Conservation (phyloP, 2,113 vertebrate species). For the Cyanoderma ruficeps region DNA sequence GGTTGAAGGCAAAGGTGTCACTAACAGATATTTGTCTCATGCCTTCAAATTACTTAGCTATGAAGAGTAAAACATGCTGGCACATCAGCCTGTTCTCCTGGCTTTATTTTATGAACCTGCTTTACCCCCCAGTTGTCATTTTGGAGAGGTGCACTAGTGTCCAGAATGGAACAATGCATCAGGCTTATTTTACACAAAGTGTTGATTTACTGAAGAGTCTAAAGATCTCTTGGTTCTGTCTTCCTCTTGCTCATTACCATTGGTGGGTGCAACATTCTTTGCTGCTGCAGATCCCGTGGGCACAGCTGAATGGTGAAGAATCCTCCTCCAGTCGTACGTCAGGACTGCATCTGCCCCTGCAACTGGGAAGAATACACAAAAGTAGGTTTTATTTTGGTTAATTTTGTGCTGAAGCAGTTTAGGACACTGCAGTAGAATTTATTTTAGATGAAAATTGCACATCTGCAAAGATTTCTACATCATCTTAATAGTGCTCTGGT, state of each 20-base stretch:
- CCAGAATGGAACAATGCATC: background rate
- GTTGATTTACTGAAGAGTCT: background rate
- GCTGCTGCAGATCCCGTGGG: background rate
- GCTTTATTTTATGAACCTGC: background rate
- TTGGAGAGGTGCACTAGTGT: background rate
- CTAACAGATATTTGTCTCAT: background rate
- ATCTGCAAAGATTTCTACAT: constrained; percentile 11
- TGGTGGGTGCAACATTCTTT: background rate
- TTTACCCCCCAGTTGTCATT: background rate
- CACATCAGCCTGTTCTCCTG: background rate
- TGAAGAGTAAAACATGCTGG: background rate
- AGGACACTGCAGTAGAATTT: background rate
- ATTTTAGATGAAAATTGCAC: constrained; percentile 33
- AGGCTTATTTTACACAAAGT: background rate
- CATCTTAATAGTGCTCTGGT: background rate
- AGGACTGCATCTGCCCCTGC: background rate
- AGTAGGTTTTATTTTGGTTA: background rate
- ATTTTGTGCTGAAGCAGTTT: constrained; percentile 1
- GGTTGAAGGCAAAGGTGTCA: background rate
- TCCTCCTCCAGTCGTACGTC: background rate
- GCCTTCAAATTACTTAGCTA: background rate
- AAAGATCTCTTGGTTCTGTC: background rate
- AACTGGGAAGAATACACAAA: background rate
- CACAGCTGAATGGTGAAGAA: background rate
- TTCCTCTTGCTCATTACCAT: background rate